Percentiles rank a stretch among this genome's conserved stretches.
These are phyloP conservation scores for Petrosia ficiformis DNA, from an alignment of 37 sponge, comb jelly and placozoan genomes.

Conservation along the genomic window DNA sequence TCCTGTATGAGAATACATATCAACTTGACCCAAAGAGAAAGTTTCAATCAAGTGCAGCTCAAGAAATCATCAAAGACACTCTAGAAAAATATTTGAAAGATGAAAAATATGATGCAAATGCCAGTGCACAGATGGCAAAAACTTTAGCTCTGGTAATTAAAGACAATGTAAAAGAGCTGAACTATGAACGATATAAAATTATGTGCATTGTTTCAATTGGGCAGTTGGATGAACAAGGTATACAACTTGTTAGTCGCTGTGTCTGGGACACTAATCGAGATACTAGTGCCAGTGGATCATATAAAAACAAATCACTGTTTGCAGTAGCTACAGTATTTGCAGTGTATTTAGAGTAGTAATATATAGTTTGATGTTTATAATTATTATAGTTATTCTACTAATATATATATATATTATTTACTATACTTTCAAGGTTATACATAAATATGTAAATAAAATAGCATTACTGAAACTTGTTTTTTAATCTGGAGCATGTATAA, in stretches of 20 bases:
- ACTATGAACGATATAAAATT: conserved; percentile 80
- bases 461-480: too few species aligned
- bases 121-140: conserved; percentile 51
- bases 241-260: conserved; percentile 86
- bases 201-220: conserved; percentile 90
- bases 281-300: conserved; percentile 69
- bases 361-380: too few species aligned
- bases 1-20: conserved; percentile 89
- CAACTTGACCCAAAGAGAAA: conserved; percentile 60
- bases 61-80: conserved; percentile 57
- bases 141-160: conserved; percentile 74
- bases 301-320: conserved; percentile 87
- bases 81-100: conserved; percentile 64
- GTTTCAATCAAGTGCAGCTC: conserved; percentile 55
- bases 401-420: conserved; percentile 8
- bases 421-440: neutral
- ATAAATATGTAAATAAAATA: neutral
- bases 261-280: conserved; percentile 92
- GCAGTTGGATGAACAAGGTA: conserved; percentile 75
- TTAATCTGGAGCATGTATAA: too few species aligned
- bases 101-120: conserved; percentile 65
- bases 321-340: conserved; percentile 90
- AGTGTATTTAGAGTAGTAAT: conserved; percentile 84
- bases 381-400: too few species aligned
- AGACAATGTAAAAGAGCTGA: conserved; percentile 80